Evolutionary conservation across 2,113 vertebrate species (phyloP), one percentile per base, ranked within the genome.

Genomic region (Malurus cyaneus): DNA sequence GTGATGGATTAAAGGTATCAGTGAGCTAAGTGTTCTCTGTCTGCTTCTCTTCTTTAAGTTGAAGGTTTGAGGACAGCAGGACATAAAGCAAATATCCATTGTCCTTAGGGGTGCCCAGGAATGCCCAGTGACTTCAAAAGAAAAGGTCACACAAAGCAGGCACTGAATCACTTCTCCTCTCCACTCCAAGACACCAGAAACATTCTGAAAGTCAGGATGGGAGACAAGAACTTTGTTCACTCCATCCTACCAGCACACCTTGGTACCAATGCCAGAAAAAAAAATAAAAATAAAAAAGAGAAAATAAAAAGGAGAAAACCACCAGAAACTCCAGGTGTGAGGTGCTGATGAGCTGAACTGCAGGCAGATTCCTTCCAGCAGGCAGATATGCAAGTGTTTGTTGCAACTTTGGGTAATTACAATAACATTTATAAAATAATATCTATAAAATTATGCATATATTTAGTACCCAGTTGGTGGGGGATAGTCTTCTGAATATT

Each of bases 41-140:
- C 36, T 72, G 67, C 10, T 61, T 59, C 49, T 78, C 26, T 39
- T 28, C 52, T 62, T 20, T 23, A 25, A 54, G 39, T n/a, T 66
- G 42, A 54, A 77, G 32, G 11, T n/a, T 19, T 0, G 3, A 4
- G 36, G 5, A 39, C 31, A 72, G 41, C 5, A 50, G 20, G 32
- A 34, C 17, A n/a, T 0, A 2, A 70, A 62, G 26, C 5, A 44
- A 56, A 78, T 34, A 50, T 1, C 17, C 24, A 4, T 0, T 6
- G 8, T 20, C 47, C 32, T 24, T 3, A 6, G 23, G 18, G 23
- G 18, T 31, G 28, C 10, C 18, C 13, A 6, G 0, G 2, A 46
- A 20, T 2, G 4, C 29, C 17, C n/a, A 36, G 42, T 1, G 31
- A 26, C 9, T 3, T 61, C 34, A 34, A 24, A 44, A 28, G 14